Base-by-base conservation (phyloP, 2,797 vertebrate genomes). In the Oryzias sinensis region DNA sequence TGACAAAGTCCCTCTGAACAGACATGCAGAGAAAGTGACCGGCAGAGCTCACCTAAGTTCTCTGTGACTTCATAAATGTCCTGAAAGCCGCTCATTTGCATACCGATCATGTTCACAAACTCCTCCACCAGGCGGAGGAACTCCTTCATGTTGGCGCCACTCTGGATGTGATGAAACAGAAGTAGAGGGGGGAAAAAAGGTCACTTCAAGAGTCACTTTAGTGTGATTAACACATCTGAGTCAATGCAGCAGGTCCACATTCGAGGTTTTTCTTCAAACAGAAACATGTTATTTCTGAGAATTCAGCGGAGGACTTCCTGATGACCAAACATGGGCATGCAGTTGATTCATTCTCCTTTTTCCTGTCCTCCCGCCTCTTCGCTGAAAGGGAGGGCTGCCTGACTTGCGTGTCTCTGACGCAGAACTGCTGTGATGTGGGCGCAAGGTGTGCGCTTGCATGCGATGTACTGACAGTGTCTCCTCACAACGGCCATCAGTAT, bases 21-120 rank as follows among this genome's bases (percentile, higher is more conserved):
- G 58, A 66, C 51, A 41, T 5, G 55, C 74, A 71, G 46, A 51
- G 55, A 64, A 63, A 70, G 45, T 57, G 52, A 55, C 68, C 67
- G 68, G 53, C 42, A 24, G 53, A 52, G 72, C 96, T 94, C 92
- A 99, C 97, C 97, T 86, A 99, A 90, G 70, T 99, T 99, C 84
- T 98, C 96, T 0, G 97, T 97, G 89, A 97, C 95, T 92, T 98
- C 97, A 69, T 99, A 98, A 51, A 96, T 94, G 50, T 98, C 96
- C 83, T 95, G 93, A 76, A 99, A 94, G 82, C 96, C 95, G 72
- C 96, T 98, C 96, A 99, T 96, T 73, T 97, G 95, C 65, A 92
- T 93, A 17, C 95, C 95, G 0, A 98, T 94, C 90, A 97, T 95
- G 58, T 95, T 94, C 49, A 99, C 95, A 57, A 96, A 97, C 81